Evolutionary conservation across 2,888 invertebrate genomes (phyloP), one percentile per base, ranked within the genome.

Genomic region (Meghimatium bilineatum): DNA sequence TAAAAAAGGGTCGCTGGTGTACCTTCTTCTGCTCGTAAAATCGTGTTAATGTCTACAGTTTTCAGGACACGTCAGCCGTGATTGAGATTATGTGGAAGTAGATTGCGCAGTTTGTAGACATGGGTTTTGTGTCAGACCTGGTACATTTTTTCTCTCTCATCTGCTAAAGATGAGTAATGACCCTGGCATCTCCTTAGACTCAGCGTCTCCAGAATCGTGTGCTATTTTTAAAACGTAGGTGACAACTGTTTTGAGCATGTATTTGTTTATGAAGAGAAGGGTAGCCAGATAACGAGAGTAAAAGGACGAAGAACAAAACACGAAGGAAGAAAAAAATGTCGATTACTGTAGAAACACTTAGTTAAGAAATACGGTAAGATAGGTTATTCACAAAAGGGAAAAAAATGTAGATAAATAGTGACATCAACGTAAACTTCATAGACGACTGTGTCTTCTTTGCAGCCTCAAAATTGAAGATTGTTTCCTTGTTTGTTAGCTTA

Each of bases 121-220:
- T 75, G 32, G 14, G 29, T 29, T 66, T 66, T 63, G 26, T 36
- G 36, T 36, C n/a, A 38, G 17, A 26, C 71, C 20, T 38, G 71
- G 76, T 36, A 56, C 36, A 20, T 76, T 76, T 34, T 60, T 36
- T 52, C n/a, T n/a, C n/a, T n/a, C n/a, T 12, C 2, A 56, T 60
- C 20, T 32, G 56, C 26, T 52, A 74, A 74, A 32, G 49, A 74
- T 76, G 60, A 76, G 60, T 76, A 60, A 76, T 60, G 36, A 12
- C 34, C 23, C 36, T 34, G 60, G 36, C 23, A 29, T 5, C 49
- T 32, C n/a, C 6, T 56, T 56, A 71, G 36, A 71, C n/a, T 23
- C 38, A 20, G 29, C 12, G 38, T 20, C n/a, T 26, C 60, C 12
- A 12, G 60, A 17, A 63, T n/a, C 56, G 23, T 63, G 60, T 23